These are phyloP conservation scores for Euwallacea fornicatus DNA, from an alignment of 1,140 invertebrate genomes.

Conservation along the genomic window DNA sequence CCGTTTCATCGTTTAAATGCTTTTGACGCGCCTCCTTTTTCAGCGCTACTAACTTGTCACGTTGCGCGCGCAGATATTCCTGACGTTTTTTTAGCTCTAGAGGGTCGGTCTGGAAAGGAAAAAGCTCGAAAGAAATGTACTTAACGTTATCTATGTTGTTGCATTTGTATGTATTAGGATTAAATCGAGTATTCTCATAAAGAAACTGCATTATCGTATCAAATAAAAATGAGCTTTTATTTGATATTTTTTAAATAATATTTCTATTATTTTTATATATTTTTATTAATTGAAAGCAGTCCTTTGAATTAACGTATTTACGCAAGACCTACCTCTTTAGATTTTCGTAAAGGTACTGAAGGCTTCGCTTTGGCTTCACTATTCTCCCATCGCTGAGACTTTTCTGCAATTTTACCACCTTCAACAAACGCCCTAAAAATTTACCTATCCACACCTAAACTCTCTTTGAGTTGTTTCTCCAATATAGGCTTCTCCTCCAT, in stretches of 20 bases:
- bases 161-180: too few species aligned
- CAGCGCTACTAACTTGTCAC: slow-evolving; percentile 85
- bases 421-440: too few species aligned
- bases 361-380: neutral
- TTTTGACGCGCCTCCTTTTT: slow-evolving; percentile 84
- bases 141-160: neutral
- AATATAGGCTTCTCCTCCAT: slow-evolving; percentile 59
- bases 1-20: slow-evolving; percentile 64
- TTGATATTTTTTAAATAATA: too few species aligned
- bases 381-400: neutral
- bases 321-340: slow-evolving; percentile 1
- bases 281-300: neutral
- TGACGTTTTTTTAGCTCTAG: slow-evolving; percentile 79
- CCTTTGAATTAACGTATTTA: neutral
- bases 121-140: neutral
- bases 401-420: too few species aligned
- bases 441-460: neutral
- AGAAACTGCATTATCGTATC: too few species aligned
- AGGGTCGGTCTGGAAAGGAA: slow-evolving; percentile 52
- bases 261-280: neutral
- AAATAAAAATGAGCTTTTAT: too few species aligned
- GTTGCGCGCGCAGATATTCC: slow-evolving; percentile 80
- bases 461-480: slow-evolving; percentile 52
- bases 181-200: too few species aligned
- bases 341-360: neutral